phyloP scores from a whole-genome alignment of 1,140 invertebrate species.

The Olivierus martensii region DNA sequence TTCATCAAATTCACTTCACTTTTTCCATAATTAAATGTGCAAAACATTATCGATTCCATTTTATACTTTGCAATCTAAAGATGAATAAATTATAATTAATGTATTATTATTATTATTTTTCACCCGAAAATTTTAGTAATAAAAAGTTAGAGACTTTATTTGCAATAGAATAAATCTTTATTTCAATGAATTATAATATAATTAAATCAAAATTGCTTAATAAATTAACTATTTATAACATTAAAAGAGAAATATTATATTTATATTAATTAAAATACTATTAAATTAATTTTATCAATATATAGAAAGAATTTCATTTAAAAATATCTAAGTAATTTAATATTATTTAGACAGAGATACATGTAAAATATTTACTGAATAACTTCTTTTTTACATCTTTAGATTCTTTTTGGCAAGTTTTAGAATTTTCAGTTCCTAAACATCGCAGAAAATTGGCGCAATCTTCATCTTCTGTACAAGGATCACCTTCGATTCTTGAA shows the following conservation, averaged over 20 bases:
- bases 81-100: no score
- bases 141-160: no score
- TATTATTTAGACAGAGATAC: not conserved
- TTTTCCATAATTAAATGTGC: no score
- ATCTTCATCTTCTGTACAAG: constrained; percentile 54
- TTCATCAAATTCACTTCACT: no score
- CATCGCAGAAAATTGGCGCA: constrained; percentile 59
- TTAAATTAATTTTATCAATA: not conserved
- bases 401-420: constrained; percentile 51
- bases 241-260: not conserved
- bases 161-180: not conserved
- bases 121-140: no score
- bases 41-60: no score
- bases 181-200: not conserved
- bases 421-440: constrained; percentile 29
- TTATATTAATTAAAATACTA: not conserved
- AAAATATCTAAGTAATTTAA: not conserved
- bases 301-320: no score
- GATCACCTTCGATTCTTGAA: constrained; percentile 54
- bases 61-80: no score
- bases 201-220: not conserved
- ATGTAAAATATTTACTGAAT: constrained; percentile 46
- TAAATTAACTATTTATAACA: not conserved
- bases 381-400: constrained; percentile 46
- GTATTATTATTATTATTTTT: no score